phyloP scores from a whole-genome alignment of 2,888 invertebrate genomes.

The Syrista parreyssii region DNA sequence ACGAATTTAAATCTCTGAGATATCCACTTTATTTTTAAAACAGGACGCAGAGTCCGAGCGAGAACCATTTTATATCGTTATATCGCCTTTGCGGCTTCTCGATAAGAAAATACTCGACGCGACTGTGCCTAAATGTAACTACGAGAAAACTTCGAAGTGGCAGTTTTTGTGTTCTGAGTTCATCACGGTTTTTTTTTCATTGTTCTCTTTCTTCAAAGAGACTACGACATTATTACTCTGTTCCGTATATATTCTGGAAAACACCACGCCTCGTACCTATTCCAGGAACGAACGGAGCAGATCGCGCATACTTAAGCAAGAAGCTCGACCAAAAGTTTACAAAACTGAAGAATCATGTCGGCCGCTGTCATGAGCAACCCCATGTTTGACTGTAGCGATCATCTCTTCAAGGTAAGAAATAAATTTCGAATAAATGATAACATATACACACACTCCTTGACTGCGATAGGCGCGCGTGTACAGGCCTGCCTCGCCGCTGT shows the following conservation, averaged over 20 bases:
- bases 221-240: not conserved
- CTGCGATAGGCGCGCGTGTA: not conserved
- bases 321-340: slow-evolving; percentile 1
- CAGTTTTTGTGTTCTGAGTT: slow-evolving; percentile 26
- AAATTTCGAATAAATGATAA: not conserved
- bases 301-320: not conserved
- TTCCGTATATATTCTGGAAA: not conserved
- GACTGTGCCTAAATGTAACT: slow-evolving; percentile 21
- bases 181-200: slow-evolving; percentile 14
- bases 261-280: not conserved
- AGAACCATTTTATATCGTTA: not conserved
- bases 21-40: not conserved
- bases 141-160: slow-evolving; percentile 20
- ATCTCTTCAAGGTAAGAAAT: slow-evolving; percentile 75
- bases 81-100: not conserved
- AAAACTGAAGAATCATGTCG: slow-evolving; percentile 71
- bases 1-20: not conserved
- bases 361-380: slow-evolving; percentile 82
- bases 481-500: not conserved
- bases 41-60: not conserved
- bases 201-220: not conserved
- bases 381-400: slow-evolving; percentile 81
- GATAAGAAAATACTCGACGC: not conserved
- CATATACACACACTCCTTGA: not conserved
- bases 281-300: slow-evolving; percentile 2